These are phyloP conservation scores for Elgonia sp. DNA, from an alignment of 2,888 invertebrate species.

Conservation along the genomic window DNA sequence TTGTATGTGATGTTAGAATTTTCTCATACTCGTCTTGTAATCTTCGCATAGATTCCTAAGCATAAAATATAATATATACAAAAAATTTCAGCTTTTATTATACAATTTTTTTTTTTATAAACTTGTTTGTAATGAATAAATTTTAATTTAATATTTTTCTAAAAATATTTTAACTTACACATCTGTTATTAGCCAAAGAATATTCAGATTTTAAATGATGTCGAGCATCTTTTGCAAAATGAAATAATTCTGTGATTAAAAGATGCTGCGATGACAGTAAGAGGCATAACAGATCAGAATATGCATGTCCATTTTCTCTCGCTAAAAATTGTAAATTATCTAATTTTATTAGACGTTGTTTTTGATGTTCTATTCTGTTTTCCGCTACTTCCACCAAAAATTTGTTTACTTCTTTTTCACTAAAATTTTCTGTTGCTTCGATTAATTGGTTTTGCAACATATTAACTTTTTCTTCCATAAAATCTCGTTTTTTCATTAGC, in stretches of 20 bases:
- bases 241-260: conserved; percentile 81
- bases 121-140: not conserved
- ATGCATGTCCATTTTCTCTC: conserved; percentile 83
- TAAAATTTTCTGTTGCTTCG: conserved; percentile 79
- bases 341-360: conserved; percentile 80
- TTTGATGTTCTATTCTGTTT: conserved; percentile 78
- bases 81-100: too few species aligned
- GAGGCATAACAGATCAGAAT: conserved; percentile 83
- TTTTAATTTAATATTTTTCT: not conserved
- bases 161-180: conserved; percentile 79
- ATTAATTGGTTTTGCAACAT: conserved; percentile 80
- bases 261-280: conserved; percentile 83
- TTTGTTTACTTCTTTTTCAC: conserved; percentile 80
- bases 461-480: conserved; percentile 82
- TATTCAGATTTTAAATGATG: conserved; percentile 84
- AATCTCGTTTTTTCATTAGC: conserved; percentile 81
- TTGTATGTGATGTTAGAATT: conserved; percentile 71
- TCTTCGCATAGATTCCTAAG: conserved; percentile 82
- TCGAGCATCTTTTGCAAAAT: conserved; percentile 83
- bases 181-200: conserved; percentile 81
- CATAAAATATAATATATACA: conserved; percentile 47
- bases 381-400: conserved; percentile 81
- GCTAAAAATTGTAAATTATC: conserved; percentile 80
- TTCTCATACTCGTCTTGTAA: conserved; percentile 81
- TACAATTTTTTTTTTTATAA: too few species aligned